Evolutionary conservation across 37 sponge, comb jelly and placozoan species (phyloP), one percentile per base, ranked within the genome.

Genomic region (Geodia barretti): DNA sequence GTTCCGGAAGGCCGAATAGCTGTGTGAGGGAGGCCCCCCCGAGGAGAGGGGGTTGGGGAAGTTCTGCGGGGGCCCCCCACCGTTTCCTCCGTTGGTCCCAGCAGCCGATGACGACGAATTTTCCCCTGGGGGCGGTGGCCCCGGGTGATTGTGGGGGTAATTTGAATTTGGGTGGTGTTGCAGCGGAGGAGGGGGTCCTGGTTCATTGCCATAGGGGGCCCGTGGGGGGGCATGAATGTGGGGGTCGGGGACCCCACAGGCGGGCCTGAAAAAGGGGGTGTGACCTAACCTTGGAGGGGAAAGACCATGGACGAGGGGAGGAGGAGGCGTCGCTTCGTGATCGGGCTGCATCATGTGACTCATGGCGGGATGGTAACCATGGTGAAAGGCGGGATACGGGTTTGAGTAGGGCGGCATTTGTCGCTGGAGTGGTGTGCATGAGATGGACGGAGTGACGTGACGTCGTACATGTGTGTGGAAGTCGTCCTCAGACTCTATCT

Each of bases 211-310:
- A 47, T 7, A 14, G 54, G 54, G 54, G 54, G 11, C 54, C 11
- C 14, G 54, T 17, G 54, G 54, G 54, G 54, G 54, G 11, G 14
- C 14, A 47, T 17, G 14, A 47, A 17, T 47, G 8, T 29, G 37
- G n/a, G 37, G 68, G n/a, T n/a, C n/a, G 29, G 64, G 79, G 41
- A 43, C 31, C 34, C 54, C 76, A 64, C 67, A 74, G 66, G 65
- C 39, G 21, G 83, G 83, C 26, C 74, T 62, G 59, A 59, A 42
- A n/a, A 19, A 31, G 34, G 61, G 64, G 23, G 11, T 40, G 29
- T 47, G 77, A 54, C 77, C 88, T 82, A 82, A 88, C 88, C 88
- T 88, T 43, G 88, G 83, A 54, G 70, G 72, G 63, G 79, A 76
- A 26, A 35, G 31, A 25, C 76, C 20, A 3, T 71, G 38, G 23